Conservation (phyloP, 2,888 invertebrate species). For the Octodonta nipae region DNA sequence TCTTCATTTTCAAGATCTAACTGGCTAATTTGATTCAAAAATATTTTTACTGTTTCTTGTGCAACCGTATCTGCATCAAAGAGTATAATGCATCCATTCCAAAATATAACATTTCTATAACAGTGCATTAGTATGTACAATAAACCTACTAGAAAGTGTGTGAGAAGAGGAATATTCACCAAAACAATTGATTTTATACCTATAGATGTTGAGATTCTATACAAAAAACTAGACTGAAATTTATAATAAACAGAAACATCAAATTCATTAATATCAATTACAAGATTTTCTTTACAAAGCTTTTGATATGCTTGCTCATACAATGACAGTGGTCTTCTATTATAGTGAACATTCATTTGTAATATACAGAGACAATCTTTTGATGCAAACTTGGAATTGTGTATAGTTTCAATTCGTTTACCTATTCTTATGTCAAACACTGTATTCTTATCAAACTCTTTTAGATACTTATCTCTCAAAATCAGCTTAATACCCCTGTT, state of each 20-base stretch:
- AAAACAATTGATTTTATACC: slow-evolving; percentile 23
- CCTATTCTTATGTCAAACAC: slow-evolving; percentile 29
- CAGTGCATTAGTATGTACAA: too few species aligned
- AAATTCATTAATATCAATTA: slow-evolving; percentile 21
- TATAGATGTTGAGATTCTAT: slow-evolving; percentile 12
- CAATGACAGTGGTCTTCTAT: slow-evolving; percentile 8
- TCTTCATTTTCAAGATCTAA: too few species aligned
- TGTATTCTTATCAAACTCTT: slow-evolving; percentile 5
- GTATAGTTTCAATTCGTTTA: slow-evolving; percentile 39
- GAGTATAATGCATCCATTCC: too few species aligned
- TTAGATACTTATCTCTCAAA: too few species aligned
- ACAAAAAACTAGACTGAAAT: slow-evolving; percentile 22
- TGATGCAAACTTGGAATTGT: slow-evolving; percentile 46
- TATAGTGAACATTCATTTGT: slow-evolving; percentile 4
- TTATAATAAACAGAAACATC: slow-evolving; percentile 15
- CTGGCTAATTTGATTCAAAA: too few species aligned
- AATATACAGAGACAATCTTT: slow-evolving; percentile 13
- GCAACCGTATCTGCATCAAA: too few species aligned
- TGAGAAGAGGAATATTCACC: slow-evolving; percentile 26
- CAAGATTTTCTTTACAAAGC: slow-evolving; percentile 10
- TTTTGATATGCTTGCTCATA: slow-evolving; percentile 12
- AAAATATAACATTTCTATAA: too few species aligned
- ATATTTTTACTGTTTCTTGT: too few species aligned
- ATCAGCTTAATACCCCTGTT: too few species aligned
- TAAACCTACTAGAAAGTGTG: slow-evolving; percentile 28